These are phyloP conservation scores for Rynchops niger DNA, from an alignment of 2,113 vertebrate genomes.

Conservation along the genomic window DNA sequence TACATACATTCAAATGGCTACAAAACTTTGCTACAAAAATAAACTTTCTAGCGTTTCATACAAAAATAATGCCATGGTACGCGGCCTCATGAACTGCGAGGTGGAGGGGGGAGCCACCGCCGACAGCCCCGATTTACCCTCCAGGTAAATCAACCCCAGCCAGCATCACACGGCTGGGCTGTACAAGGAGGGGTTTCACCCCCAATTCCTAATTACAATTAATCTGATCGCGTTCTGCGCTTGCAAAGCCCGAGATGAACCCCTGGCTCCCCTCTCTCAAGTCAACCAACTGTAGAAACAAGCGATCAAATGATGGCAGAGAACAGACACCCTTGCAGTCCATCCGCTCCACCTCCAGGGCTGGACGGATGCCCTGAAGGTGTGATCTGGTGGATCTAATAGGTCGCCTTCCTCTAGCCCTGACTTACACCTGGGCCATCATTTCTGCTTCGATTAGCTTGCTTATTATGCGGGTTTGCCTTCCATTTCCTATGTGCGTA, in stretches of 20 bases:
- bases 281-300: not conserved
- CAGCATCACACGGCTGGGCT: not conserved
- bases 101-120: not conserved
- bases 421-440: not conserved
- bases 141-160: not conserved
- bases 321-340: not conserved
- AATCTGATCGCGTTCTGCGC: not conserved
- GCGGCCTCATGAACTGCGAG: rapidly evolving
- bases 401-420: not conserved
- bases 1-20: not conserved
- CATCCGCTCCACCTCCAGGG: not conserved
- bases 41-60: not conserved
- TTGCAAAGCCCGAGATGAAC: not conserved
- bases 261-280: not conserved
- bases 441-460: not conserved
- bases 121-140: not conserved
- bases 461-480: not conserved
- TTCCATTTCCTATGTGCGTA: not conserved
- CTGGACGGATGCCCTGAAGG: not conserved
- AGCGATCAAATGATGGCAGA: not conserved
- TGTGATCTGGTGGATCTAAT: not conserved
- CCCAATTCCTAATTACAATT: not conserved
- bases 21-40: slow-evolving; percentile 14
- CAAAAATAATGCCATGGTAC: not conserved
- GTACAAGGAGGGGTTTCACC: not conserved